Evolutionary conservation across 2,113 vertebrate genomes (phyloP).

Genomic region (Oceanites oceanicus): DNA sequence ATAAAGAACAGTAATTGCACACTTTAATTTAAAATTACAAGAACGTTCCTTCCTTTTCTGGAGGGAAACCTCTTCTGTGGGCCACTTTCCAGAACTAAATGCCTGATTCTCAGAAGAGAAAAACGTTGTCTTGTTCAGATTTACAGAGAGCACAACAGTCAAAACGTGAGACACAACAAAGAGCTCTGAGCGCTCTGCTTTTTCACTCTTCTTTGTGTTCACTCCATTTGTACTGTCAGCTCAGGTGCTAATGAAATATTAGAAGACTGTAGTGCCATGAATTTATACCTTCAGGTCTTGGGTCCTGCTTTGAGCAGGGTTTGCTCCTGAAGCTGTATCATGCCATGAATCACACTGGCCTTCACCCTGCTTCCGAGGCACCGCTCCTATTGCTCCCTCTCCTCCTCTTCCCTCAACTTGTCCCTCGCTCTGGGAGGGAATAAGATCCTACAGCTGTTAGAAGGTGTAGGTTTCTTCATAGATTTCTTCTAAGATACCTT

Average conservation of each 20-base stretch:
- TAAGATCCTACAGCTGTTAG: background rate
- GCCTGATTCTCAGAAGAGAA: background rate
- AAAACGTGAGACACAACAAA: background rate
- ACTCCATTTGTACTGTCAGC: background rate
- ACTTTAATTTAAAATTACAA: conserved; percentile 45
- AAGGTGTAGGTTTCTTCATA: background rate
- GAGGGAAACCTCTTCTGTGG: conserved; percentile 25
- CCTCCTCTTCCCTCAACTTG: background rate
- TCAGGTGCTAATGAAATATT: background rate
- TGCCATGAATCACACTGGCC: rapidly evolving
- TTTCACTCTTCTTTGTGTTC: background rate
- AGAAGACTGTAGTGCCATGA: background rate
- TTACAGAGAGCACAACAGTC: background rate
- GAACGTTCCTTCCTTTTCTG: conserved; percentile 36
- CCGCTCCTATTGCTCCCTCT: background rate
- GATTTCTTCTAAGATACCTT: background rate
- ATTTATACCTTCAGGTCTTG: background rate
- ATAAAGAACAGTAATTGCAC: conserved; percentile 58
- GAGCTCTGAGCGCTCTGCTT: background rate
- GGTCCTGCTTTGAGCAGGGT: background rate
- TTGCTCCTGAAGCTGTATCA: background rate
- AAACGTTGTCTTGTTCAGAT: background rate
- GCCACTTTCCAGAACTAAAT: background rate
- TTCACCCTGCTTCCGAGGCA: background rate
- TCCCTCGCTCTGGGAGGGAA: background rate